phyloP scores from a whole-genome alignment of 2,797 vertebrate genomes.

The Chromobotia macracanthus region DNA sequence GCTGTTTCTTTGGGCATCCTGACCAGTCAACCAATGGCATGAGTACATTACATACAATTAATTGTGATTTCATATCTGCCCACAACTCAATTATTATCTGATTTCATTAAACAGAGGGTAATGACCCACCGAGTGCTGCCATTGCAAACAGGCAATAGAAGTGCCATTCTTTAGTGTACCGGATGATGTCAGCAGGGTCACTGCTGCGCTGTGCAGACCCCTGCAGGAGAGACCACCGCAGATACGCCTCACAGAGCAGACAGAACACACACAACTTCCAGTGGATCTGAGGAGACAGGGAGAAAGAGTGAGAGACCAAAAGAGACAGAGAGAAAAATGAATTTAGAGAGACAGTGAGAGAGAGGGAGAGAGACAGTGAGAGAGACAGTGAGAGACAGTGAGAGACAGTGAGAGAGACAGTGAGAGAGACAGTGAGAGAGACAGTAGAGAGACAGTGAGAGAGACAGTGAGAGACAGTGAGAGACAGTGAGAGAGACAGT shows the following conservation, averaged over 20 bases:
- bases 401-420: no score
- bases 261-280: constrained; percentile 94
- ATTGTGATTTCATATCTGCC: no score
- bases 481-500: no score
- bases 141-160: constrained; percentile 93
- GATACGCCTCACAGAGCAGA: constrained; percentile 93
- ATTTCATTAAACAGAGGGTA: not conserved
- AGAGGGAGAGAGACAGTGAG: no score
- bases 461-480: constrained; percentile 16
- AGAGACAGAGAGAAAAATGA: constrained; percentile 15
- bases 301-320: no score
- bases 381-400: constrained; percentile 20
- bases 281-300: constrained; percentile 82
- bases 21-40: no score
- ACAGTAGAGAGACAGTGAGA: no score
- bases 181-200: constrained; percentile 92
- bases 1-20: no score
- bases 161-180: constrained; percentile 97
- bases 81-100: not conserved
- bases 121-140: constrained; percentile 84
- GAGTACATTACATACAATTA: not conserved
- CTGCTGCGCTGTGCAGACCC: constrained; percentile 80
- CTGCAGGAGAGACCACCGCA: constrained; percentile 89
- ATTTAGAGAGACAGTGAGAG: not conserved
- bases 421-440: not conserved